These are phyloP conservation scores for Squalus acanthias DNA, from an alignment of 2,797 vertebrate genomes.

Conservation along the genomic window DNA sequence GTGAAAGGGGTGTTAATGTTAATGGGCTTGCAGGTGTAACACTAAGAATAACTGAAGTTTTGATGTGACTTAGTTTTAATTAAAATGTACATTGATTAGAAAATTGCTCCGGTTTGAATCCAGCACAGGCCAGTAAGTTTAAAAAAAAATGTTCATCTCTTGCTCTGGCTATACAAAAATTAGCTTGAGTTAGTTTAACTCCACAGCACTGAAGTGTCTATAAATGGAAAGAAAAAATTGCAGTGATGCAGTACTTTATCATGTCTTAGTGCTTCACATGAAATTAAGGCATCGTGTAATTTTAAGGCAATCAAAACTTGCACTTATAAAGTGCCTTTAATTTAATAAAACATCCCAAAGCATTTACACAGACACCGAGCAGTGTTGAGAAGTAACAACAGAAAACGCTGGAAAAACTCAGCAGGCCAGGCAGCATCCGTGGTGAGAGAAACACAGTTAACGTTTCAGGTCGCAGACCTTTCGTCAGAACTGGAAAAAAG, in stretches of 20 bases:
- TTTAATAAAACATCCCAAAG: neutral
- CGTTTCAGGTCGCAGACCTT: too few species aligned
- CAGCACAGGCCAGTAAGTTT: neutral
- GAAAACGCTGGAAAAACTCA: too few species aligned
- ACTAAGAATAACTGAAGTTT: neutral
- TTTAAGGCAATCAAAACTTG: neutral
- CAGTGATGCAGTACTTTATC: neutral
- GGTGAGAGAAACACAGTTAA: too few species aligned
- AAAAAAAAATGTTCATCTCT: neutral
- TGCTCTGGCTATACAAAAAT: neutral
- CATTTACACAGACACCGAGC: neutral
- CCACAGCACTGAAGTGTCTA: neutral
- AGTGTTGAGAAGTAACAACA: neutral
- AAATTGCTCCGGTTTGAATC: neutral
- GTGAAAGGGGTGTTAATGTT: neutral
- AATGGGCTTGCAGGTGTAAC: neutral
- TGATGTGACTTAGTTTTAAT: neutral
- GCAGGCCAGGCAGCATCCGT: too few species aligned
- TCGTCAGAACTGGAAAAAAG: too few species aligned
- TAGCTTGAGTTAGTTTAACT: neutral
- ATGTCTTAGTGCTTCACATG: neutral
- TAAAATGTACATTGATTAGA: neutral
- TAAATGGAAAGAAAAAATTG: neutral
- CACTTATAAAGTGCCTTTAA: neutral
- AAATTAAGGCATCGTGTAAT: neutral